Evolutionary conservation across 2,888 invertebrate species (phyloP).

Genomic region (Macaria liturata): DNA sequence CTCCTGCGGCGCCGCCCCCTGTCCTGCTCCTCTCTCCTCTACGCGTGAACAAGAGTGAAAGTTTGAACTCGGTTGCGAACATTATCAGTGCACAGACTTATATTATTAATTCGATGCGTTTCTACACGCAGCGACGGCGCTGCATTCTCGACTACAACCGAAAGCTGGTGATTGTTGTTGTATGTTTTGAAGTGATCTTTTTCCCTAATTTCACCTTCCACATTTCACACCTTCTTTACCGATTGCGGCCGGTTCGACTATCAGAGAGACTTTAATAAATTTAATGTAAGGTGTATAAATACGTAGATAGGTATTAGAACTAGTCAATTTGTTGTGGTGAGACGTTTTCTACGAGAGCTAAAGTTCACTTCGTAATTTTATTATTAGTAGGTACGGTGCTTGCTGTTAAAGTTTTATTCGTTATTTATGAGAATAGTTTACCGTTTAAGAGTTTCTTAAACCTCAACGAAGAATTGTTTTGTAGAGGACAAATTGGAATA

Average conservation of each 20-base stretch:
- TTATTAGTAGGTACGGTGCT: conserved; percentile 79
- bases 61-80: conserved; percentile 72
- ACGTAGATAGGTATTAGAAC: conserved; percentile 76
- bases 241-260: conserved; percentile 78
- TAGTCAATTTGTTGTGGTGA: conserved; percentile 81
- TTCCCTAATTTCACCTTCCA: conserved; percentile 48
- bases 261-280: conserved; percentile 74
- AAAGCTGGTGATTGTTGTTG: conserved; percentile 49
- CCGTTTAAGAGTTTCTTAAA: conserved; percentile 54
- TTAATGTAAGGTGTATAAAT: conserved; percentile 58
- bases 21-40: conserved; percentile 45
- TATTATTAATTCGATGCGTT: conserved; percentile 36
- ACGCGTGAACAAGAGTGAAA: conserved; percentile 59
- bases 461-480: conserved; percentile 67
- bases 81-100: conserved; percentile 44
- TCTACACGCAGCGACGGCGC: conserved; percentile 42
- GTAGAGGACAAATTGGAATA: conserved; percentile 47
- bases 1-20: conserved; percentile 32
- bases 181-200: conserved; percentile 44
- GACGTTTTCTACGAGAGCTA: conserved; percentile 76
- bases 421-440: conserved; percentile 55
- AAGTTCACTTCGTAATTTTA: conserved; percentile 68
- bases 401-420: conserved; percentile 71
- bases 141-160: conserved; percentile 52
- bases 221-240: conserved; percentile 49